Evolutionary conservation across 2,797 vertebrate genomes (phyloP).

Genomic region (Prunella strophiata): DNA sequence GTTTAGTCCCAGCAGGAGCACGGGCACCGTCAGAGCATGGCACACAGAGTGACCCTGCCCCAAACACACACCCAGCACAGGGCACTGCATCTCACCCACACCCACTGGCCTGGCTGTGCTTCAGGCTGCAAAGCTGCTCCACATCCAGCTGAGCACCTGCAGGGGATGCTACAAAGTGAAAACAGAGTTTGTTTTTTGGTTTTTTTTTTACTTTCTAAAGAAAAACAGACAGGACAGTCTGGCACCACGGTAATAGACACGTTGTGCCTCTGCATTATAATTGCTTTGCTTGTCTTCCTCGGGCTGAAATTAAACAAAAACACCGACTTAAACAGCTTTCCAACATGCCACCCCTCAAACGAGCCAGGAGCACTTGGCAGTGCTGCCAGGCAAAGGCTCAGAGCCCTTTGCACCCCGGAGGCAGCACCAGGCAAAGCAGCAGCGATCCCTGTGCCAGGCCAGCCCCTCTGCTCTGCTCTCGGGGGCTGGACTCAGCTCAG

Average conservation of each 20-base stretch:
- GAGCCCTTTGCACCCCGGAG: background rate
- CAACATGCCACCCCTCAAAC: background rate
- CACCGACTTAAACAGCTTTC: background rate
- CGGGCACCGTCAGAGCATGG: accelerated
- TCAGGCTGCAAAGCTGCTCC: background rate
- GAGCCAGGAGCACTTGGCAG: background rate
- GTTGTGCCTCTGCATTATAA: background rate
- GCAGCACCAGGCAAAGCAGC: background rate
- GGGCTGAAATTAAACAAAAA: background rate
- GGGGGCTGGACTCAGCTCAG: accelerated
- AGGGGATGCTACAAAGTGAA: background rate
- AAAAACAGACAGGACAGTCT: background rate
- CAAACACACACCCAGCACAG: background rate
- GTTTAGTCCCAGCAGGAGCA: accelerated
- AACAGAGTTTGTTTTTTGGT: background rate
- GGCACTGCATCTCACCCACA: accelerated
- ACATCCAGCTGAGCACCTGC: accelerated
- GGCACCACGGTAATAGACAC: background rate
- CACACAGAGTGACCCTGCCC: accelerated
- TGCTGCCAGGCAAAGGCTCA: background rate
- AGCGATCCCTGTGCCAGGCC: background rate
- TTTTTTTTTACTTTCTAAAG: background rate
- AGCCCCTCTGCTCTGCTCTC: background rate
- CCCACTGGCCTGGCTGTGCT: accelerated
- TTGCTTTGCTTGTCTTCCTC: background rate